Conservation (phyloP, 1,140 invertebrate genomes). For the Caligus rogercresseyi region DNA sequence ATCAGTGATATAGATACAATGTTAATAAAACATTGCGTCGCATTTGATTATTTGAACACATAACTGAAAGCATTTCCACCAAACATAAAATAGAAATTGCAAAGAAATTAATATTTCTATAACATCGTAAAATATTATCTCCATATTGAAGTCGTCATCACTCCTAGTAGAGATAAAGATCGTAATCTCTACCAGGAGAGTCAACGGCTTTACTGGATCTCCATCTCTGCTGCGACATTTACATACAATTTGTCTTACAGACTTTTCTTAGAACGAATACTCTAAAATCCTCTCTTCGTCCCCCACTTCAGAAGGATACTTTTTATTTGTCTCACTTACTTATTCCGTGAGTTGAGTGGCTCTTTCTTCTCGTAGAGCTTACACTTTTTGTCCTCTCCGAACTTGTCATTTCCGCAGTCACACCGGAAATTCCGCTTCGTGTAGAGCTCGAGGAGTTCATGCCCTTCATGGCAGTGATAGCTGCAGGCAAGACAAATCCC, state of each 20-base stretch:
- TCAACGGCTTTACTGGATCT: too few species aligned
- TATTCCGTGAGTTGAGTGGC: conserved; percentile 48
- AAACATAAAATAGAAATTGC: too few species aligned
- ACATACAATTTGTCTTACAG: too few species aligned
- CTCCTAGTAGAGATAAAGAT: too few species aligned
- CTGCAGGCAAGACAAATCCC: conserved; percentile 88
- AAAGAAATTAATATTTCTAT: too few species aligned
- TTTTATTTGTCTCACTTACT: conserved; percentile 17
- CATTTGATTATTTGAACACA: too few species aligned
- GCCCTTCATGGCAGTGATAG: conserved; percentile 83
- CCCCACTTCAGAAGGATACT: neutral
- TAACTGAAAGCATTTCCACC: too few species aligned
- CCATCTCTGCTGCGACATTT: too few species aligned
- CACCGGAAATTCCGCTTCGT: conserved; percentile 87
- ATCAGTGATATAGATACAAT: neutral
- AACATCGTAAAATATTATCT: too few species aligned
- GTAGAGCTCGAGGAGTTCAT: conserved; percentile 88
- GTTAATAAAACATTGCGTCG: neutral
- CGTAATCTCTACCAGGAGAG: too few species aligned
- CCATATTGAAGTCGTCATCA: too few species aligned
- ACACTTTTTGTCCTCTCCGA: conserved; percentile 29
- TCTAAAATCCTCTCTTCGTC: neutral
- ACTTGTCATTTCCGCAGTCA: conserved; percentile 86
- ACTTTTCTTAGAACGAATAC: neutral
- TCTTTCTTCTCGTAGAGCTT: conserved; percentile 36